phyloP scores from a whole-genome alignment of 2,888 invertebrate genomes.

The Drosophila villosipedis region DNA sequence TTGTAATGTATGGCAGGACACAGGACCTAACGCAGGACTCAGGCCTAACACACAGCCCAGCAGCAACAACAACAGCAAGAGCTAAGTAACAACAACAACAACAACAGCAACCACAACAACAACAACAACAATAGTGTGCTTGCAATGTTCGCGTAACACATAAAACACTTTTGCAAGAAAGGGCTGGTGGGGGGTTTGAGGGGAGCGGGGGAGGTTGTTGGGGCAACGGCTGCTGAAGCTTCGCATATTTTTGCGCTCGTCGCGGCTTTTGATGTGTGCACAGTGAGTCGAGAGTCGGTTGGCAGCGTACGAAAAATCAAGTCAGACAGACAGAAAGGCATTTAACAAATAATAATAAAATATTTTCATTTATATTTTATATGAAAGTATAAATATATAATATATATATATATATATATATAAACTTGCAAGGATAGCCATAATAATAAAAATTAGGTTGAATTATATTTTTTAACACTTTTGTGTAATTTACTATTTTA shows the following conservation, averaged over 20 bases:
- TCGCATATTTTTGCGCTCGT: constrained; percentile 74
- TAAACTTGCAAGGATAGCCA: too few relatives aligned
- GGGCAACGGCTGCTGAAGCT: constrained; percentile 56
- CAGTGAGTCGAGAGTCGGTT: constrained; percentile 42
- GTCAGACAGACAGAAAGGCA: not conserved
- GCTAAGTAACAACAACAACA: constrained; percentile 30
- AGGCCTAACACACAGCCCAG: constrained; percentile 48
- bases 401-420: too few relatives aligned
- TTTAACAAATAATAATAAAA: not conserved
- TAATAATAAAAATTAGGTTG: not conserved
- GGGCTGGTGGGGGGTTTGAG: not conserved
- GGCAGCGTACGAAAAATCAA: not conserved
- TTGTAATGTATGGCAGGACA: constrained; percentile 74
- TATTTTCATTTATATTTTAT: not conserved
- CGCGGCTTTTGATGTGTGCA: constrained; percentile 70
- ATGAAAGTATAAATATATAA: too few relatives aligned
- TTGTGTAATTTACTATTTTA: not conserved
- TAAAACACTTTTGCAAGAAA: constrained; percentile 62
- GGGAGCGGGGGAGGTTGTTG: not conserved
- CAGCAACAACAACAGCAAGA: constrained; percentile 24
- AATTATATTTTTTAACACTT: not conserved
- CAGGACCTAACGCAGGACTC: constrained; percentile 41
- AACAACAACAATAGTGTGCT: constrained; percentile 20
- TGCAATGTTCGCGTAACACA: constrained; percentile 70
- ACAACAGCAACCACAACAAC: constrained; percentile 8